These are phyloP conservation scores for Drosophila rhopaloa DNA, from an alignment of 1,140 invertebrate species.

Conservation along the genomic window DNA sequence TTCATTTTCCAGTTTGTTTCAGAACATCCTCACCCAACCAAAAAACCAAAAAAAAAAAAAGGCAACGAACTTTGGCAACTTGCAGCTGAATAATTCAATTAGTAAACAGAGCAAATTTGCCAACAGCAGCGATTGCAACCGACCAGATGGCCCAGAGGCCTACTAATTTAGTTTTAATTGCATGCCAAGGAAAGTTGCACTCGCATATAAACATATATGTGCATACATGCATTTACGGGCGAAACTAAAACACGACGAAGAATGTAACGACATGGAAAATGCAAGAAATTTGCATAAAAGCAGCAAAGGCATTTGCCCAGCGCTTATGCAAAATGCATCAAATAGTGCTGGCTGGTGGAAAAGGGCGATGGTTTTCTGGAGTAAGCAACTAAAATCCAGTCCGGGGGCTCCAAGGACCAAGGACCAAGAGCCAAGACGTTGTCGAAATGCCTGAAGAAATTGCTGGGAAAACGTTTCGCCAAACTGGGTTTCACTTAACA, in stretches of 20 bases:
- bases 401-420: slow-evolving; percentile 15
- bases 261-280: slow-evolving; percentile 82
- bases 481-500: slow-evolving; percentile 82
- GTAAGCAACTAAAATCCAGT: slow-evolving; percentile 60
- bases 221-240: slow-evolving; percentile 49
- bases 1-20: slow-evolving; percentile 44
- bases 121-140: slow-evolving; percentile 34
- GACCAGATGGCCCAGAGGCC: slow-evolving; percentile 62
- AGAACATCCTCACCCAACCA: slow-evolving; percentile 4
- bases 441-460: slow-evolving; percentile 71
- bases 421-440: slow-evolving; percentile 52
- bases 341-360: slow-evolving; percentile 30
- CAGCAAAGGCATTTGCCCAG: slow-evolving; percentile 79
- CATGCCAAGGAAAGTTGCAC: slow-evolving; percentile 55
- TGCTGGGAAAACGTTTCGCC: slow-evolving; percentile 68
- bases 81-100: slow-evolving; percentile 78
- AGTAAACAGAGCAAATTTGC: slow-evolving; percentile 55
- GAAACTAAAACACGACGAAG: slow-evolving; percentile 58
- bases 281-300: slow-evolving; percentile 80
- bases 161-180: slow-evolving; percentile 83
- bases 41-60: background rate
- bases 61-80: slow-evolving; percentile 44
- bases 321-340: slow-evolving; percentile 82
- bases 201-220: slow-evolving; percentile 14
- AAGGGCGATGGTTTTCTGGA: slow-evolving; percentile 20